Evolutionary conservation across 2,113 vertebrate genomes (phyloP).

Genomic region (Melanotaenia duboulayi): DNA sequence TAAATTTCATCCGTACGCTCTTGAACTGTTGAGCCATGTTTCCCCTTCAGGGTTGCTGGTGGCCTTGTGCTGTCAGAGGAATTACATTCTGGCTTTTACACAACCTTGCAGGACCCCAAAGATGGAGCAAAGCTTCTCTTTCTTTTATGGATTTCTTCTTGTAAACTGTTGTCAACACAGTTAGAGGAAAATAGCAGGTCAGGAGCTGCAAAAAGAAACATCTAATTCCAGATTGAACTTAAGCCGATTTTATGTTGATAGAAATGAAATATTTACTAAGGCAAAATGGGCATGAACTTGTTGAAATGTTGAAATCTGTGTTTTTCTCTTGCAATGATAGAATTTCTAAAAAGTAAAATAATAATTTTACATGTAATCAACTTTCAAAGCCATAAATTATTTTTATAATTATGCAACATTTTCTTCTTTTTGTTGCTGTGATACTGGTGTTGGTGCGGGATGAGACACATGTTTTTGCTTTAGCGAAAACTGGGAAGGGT

Average conservation of each 20-base stretch:
- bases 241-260: not conserved
- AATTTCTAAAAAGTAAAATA: not conserved
- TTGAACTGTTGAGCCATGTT: conserved; percentile 45
- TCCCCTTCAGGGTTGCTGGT: conserved; percentile 27
- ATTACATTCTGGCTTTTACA: conserved; percentile 44
- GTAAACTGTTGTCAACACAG: not conserved
- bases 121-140: not conserved
- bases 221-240: not conserved
- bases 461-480: too few species aligned
- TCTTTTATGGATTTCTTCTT: not conserved
- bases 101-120: conserved; percentile 4
- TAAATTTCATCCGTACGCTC: conserved; percentile 44
- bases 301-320: not conserved
- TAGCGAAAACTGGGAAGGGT: too few species aligned
- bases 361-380: too few species aligned
- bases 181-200: not conserved
- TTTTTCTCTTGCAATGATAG: not conserved
- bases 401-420: too few species aligned
- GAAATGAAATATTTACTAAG: not conserved
- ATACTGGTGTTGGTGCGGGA: too few species aligned
- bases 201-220: too few species aligned
- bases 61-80: conserved; percentile 66
- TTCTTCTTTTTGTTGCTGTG: not conserved
- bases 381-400: too few species aligned
- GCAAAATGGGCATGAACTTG: not conserved